Conservation (phyloP, 2,888 invertebrate species). For the Pristionchus exspectatus region DNA sequence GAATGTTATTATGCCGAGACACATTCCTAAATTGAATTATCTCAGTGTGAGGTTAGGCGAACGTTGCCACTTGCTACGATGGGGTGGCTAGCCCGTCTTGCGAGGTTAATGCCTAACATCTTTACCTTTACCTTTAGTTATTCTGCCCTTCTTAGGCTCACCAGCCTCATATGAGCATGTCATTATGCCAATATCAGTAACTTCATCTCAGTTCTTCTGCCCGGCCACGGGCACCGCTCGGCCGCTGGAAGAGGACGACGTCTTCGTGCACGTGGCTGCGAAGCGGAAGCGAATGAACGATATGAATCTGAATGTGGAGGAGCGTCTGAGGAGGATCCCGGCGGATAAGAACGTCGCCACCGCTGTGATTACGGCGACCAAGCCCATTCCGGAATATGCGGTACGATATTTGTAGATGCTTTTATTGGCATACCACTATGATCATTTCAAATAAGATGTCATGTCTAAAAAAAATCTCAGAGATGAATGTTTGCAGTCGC, state of each 20-base stretch:
- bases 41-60: too few relatives aligned
- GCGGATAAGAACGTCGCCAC: not conserved
- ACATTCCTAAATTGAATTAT: too few relatives aligned
- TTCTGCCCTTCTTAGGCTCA: not conserved
- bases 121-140: too few relatives aligned
- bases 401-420: too few relatives aligned
- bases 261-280: not conserved
- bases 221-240: not conserved
- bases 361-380: not conserved
- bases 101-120: too few relatives aligned
- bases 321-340: not conserved
- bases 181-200: not conserved
- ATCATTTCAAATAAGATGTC: too few relatives aligned
- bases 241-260: not conserved
- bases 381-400: too few relatives aligned
- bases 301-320: not conserved
- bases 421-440: too few relatives aligned
- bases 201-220: conserved; percentile 3
- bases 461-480: too few relatives aligned
- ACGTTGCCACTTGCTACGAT: too few relatives aligned
- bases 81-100: too few relatives aligned
- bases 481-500: not conserved
- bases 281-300: not conserved
- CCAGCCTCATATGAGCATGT: not conserved
- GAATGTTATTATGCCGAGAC: too few relatives aligned